A percentile compares a stretch with the other conserved stretches of the same genome.
Conservation (phyloP, 2,797 vertebrate species). For the Pseudocheirus occidentalis region DNA sequence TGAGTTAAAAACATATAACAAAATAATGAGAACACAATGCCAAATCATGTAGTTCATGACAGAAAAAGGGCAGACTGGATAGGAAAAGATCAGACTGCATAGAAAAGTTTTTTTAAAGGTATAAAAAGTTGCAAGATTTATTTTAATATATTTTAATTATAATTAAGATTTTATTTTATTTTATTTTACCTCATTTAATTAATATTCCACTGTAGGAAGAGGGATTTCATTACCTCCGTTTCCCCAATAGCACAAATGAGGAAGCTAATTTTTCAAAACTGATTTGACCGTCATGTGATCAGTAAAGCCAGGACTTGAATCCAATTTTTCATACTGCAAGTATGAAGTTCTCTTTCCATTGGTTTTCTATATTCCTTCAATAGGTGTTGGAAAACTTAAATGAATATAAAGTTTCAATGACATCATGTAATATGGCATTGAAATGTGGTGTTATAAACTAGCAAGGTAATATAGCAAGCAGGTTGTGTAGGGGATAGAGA, state of each 20-base stretch:
- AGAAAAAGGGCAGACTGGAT: not conserved
- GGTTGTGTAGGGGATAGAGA: not conserved
- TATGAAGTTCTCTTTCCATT: not conserved
- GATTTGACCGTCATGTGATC: not conserved
- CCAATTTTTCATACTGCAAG: not conserved
- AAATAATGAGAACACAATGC: not conserved
- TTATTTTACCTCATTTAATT: not conserved
- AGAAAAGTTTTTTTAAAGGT: not conserved
- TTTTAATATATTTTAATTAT: not conserved
- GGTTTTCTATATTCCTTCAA: not conserved
- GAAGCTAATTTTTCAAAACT: not conserved
- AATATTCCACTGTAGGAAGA: not conserved
- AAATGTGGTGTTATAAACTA: not conserved
- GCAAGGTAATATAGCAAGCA: not conserved
- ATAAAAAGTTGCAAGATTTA: not conserved
- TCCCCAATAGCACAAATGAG: not conserved
- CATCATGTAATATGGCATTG: not conserved
- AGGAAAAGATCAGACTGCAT: not conserved
- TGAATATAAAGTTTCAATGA: conserved; percentile 10
- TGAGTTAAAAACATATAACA: not conserved
- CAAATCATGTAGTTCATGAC: not conserved
- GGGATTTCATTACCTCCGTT: not conserved
- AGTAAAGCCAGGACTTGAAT: not conserved
- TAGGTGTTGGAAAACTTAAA: conserved; percentile 22
- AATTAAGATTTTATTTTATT: not conserved